These are phyloP conservation scores for Cataglyphis rosenhaueri DNA, from an alignment of 2,888 invertebrate species.

Conservation along the genomic window DNA sequence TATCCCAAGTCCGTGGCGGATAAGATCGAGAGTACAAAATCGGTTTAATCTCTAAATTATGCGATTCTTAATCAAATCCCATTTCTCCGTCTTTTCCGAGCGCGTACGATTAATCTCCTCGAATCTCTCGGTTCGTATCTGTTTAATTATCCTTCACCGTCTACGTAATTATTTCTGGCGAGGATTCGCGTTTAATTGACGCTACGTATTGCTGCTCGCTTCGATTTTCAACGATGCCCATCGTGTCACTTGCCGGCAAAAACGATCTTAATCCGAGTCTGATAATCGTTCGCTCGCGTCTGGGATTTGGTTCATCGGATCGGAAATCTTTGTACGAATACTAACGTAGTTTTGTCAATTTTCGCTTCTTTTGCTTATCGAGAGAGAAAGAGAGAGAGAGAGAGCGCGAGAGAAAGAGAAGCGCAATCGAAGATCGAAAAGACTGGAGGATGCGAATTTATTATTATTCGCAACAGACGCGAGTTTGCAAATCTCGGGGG, in stretches of 20 bases:
- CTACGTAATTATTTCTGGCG: slow-evolving; percentile 34
- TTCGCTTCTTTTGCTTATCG: slow-evolving; percentile 12
- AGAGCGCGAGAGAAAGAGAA: not conserved
- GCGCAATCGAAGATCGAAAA: not conserved
- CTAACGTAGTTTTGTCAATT: not conserved
- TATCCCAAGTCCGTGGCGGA: not conserved
- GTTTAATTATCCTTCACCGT: slow-evolving; percentile 42
- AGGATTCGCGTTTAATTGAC: slow-evolving; percentile 27
- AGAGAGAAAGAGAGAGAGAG: not conserved
- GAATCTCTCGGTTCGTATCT: slow-evolving; percentile 22
- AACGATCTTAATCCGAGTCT: slow-evolving; percentile 41
- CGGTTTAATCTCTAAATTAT: slow-evolving; percentile 47
- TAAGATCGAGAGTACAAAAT: slow-evolving; percentile 7
- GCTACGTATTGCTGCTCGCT: not conserved
- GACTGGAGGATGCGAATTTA: not conserved
- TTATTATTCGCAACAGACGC: slow-evolving; percentile 36
- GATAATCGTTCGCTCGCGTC: slow-evolving; percentile 35
- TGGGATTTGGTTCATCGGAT: slow-evolving; percentile 40
- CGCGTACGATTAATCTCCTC: slow-evolving; percentile 29
- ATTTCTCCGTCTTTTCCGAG: not conserved
- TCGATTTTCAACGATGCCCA: slow-evolving; percentile 15
- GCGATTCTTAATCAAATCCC: slow-evolving; percentile 35
- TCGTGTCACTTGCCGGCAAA: not conserved
- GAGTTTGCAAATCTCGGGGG: not conserved
- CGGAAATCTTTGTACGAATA: slow-evolving; percentile 44